Evolutionary conservation across 2,888 invertebrate genomes (phyloP), one percentile per base, ranked within the genome.

Genomic region (Eledona agricola): DNA sequence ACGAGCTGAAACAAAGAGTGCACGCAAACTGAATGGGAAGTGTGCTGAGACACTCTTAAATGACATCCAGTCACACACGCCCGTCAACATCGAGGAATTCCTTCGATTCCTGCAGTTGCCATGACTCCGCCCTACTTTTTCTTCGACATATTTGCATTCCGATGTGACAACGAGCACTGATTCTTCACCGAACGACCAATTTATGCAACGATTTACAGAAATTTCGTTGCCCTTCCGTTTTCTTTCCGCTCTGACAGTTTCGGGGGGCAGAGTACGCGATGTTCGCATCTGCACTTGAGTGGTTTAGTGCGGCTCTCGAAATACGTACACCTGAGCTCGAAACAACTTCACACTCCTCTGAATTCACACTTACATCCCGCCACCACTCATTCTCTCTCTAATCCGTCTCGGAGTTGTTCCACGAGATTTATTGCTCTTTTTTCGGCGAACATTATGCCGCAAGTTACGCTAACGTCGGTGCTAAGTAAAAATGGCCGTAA

Each of bases 321-420:
- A 43, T 42, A 54, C 29, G 54, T 20, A 42, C 54, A 54, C 54
- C 54, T 54, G 54, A 49, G 47, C 49, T 42, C 54, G 25, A 26
- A 49, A 37, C 53, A 54, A 54, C 53, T 54, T 54, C 42, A 54
- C 53, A 54, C 53, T 54, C 31, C 40, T 43, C 26, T 15, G 49
- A 42, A 54, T 49, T 49, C 49, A 42, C 49, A 54, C 53, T 49
- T 42, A 42, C 49, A 49, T 42, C 19, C 28, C 28, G 29, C 40
- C 19, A 26, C 40, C 20, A 28, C 40, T 40, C 46, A 19, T 47
- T 32, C 38, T 37, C 46, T 31, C 38, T 47, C 31, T 51, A 54
- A 54, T 54, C 53, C 53, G 53, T 54, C 53, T 49, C 35, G 49
- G 43, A 54, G 47, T 49, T 54, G 53, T 42, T 53, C 35, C 35